Conservation (phyloP, 2,888 invertebrate genomes). For the Calliphora vomitoria region DNA sequence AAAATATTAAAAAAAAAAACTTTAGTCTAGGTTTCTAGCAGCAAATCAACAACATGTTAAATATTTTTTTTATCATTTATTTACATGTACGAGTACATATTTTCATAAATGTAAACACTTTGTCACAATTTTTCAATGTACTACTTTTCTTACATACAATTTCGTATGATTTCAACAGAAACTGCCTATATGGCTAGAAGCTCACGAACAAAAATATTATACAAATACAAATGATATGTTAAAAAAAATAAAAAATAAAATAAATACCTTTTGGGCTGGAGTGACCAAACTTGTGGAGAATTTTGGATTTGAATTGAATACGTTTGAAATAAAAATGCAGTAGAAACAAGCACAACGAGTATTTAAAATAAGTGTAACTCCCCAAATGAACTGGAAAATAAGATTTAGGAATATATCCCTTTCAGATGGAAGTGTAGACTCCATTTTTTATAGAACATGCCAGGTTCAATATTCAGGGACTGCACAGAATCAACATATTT, state of each 20-base stretch:
- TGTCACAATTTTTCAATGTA: conserved; percentile 73
- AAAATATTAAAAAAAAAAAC: not conserved
- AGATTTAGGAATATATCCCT: no score
- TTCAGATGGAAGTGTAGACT: no score
- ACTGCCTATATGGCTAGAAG: conserved; percentile 65
- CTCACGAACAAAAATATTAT: conserved; percentile 34
- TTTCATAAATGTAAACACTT: conserved; percentile 72
- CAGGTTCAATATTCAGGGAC: no score
- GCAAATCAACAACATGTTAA: conserved; percentile 70
- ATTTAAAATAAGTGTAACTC: no score
- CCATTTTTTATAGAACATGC: no score
- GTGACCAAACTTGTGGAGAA: not conserved
- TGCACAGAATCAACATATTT: no score
- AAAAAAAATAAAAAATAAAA: conserved; percentile 26
- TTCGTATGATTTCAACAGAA: conserved; percentile 53
- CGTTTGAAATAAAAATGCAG: no score
- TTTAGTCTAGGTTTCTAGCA: conserved; percentile 30
- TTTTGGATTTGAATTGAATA: not conserved
- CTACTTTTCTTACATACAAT: conserved; percentile 50
- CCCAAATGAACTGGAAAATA: no score
- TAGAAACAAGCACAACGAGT: no score
- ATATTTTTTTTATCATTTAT: conserved; percentile 59
- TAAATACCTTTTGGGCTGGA: conserved; percentile 13
- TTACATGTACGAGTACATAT: conserved; percentile 64
- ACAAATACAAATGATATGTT: conserved; percentile 53